These are phyloP conservation scores for Ephydatia muelleri DNA, from an alignment of 37 sponge, comb jelly and placozoan genomes.

Conservation along the genomic window DNA sequence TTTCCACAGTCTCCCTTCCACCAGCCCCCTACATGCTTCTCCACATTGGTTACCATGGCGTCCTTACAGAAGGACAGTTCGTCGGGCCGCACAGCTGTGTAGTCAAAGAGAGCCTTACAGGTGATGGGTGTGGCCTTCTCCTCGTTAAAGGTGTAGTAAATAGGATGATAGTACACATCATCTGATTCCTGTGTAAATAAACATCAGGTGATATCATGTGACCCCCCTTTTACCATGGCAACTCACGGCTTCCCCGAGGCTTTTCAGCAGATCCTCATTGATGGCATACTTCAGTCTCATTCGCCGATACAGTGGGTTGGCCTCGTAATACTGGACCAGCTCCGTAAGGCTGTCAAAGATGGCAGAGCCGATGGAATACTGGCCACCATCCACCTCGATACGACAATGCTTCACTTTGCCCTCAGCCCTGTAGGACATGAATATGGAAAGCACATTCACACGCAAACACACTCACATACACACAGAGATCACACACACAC, in stretches of 20 bases:
- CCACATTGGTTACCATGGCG: slow-evolving; percentile 93
- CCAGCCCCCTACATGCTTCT: slow-evolving; percentile 83
- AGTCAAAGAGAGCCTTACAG: slow-evolving; percentile 85
- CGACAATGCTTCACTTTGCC: slow-evolving; percentile 89
- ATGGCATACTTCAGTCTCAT: slow-evolving; percentile 96
- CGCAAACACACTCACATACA: not conserved
- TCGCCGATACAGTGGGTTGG: slow-evolving; percentile 92
- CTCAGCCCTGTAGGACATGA: slow-evolving; percentile 74
- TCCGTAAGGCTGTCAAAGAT: slow-evolving; percentile 93
- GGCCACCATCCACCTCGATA: slow-evolving; percentile 68
- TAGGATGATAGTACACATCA: slow-evolving; percentile 62
- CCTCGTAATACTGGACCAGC: slow-evolving; percentile 91
- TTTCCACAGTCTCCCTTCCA: slow-evolving; percentile 81
- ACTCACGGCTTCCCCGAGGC: slow-evolving; percentile 62
- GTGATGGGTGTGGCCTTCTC: slow-evolving; percentile 59
- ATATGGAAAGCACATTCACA: too few relatives aligned
- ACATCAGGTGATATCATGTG: not conserved
- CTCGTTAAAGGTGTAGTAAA: slow-evolving; percentile 53
- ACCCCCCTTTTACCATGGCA: not conserved
- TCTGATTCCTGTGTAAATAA: slow-evolving; percentile 54
- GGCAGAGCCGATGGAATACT: slow-evolving; percentile 92
- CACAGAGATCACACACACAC: not conserved
- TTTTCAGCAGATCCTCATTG: slow-evolving; percentile 87
- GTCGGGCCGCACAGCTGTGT: slow-evolving; percentile 70
- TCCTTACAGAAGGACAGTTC: slow-evolving; percentile 91